Evolutionary conservation across 2,113 vertebrate genomes (phyloP), one percentile per base, ranked within the genome.

Genomic region (Pelecanoides urinatrix): DNA sequence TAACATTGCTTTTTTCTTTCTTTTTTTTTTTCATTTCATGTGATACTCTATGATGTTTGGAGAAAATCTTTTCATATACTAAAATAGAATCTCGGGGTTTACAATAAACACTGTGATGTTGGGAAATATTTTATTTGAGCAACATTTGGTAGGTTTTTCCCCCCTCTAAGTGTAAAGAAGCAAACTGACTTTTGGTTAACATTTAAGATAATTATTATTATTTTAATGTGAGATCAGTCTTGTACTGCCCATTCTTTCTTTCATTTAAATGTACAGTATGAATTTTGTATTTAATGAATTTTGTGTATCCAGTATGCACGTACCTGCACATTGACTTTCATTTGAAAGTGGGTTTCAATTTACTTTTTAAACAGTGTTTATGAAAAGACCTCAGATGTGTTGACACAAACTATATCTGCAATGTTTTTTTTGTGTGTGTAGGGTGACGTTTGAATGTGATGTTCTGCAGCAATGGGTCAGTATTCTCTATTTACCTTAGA

Each of bases 101-200:
- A 98, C 96, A 97, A 97, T 96, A 97, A 98, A 98, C 98, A 98
- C 98, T 99, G 98, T 99, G 98, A 98, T 95, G 94, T 97, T 94
- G 94, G 96, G 91, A 97, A 96, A 76, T 94, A 84, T 97, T 98
- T 98, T 97, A 96, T 97, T 98, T 95, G 55, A 87, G 72, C 95
- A 96, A 97, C 67, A 92, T 94, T 97, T 86, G 90, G 95, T 97
- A 96, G 87, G 76, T 92, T 96, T 47, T 76, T n/a, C 22, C 82
- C 86, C 92, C 92, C 72, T 78, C 68, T 55, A 94, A 90, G 95
- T 89, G 62, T 96, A 94, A 96, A 56, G 85, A 97, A 90, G 74
- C 62, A 89, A 96, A 91, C 68, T 40, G 90, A 95, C 66, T 96
- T 93, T 95, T 97, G 94, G 95, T 97, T 98, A 97, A 97, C 95